phyloP scores from a whole-genome alignment of 2,113 vertebrate species.

The Rattus norvegicus region DNA sequence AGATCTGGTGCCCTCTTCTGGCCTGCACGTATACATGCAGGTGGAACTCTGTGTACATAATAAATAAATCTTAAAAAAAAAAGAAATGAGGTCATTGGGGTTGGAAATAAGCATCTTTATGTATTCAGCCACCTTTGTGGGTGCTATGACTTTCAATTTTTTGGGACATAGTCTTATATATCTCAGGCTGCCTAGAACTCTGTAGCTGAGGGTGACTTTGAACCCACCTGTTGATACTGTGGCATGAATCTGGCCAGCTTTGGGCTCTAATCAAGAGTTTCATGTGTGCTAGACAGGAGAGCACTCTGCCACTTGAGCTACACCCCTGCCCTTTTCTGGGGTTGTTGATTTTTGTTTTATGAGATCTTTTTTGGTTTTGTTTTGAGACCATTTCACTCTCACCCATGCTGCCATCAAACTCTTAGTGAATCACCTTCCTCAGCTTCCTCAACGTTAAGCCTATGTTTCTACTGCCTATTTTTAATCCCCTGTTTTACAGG shows the following conservation, averaged over 20 bases:
- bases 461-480: not conserved
- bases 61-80: too few relatives aligned
- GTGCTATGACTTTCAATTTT: not conserved
- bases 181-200: not conserved
- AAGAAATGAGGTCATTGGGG: not conserved
- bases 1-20: too few relatives aligned
- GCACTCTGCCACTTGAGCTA: not conserved
- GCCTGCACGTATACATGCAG: too few relatives aligned
- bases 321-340: too few relatives aligned
- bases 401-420: not conserved
- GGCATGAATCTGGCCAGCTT: not conserved
- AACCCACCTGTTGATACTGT: not conserved
- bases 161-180: not conserved
- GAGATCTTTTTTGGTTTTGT: too few relatives aligned
- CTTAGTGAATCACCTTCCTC: not conserved
- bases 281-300: not conserved
- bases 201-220: not conserved
- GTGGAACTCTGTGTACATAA: too few relatives aligned
- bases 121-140: not conserved
- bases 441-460: too few relatives aligned
- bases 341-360: not conserved
- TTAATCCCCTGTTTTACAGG: slow-evolving; percentile 70
- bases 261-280: not conserved
- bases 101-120: not conserved
- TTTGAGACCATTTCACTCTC: not conserved